A percentile compares a stretch with the other conserved stretches of the same genome.
These are phyloP conservation scores for Triops longicaudatus DNA, from an alignment of 1,140 invertebrate species.

Conservation along the genomic window DNA sequence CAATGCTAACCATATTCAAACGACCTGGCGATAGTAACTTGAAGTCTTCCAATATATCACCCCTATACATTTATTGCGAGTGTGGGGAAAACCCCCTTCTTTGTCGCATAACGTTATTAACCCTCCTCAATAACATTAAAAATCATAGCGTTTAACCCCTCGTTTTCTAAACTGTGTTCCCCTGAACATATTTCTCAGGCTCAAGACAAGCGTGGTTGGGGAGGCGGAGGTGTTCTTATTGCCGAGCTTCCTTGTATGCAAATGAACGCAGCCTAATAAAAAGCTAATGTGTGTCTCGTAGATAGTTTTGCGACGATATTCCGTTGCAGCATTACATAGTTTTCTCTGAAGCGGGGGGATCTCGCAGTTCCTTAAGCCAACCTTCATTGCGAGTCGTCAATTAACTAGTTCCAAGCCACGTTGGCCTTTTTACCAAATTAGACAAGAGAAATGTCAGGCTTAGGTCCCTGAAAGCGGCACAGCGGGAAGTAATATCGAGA, in stretches of 20 bases:
- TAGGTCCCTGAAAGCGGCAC: background rate
- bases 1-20: constrained; percentile 1
- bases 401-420: background rate
- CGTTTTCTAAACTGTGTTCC: too few species aligned
- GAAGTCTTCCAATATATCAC: background rate
- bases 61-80: too few species aligned
- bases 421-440: constrained; percentile 8
- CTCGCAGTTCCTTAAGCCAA: background rate
- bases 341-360: background rate
- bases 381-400: background rate
- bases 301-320: background rate
- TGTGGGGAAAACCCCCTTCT: background rate
- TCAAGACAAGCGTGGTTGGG: background rate
- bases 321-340: background rate
- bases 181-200: too few species aligned
- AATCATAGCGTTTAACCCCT: constrained; percentile 7
- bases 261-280: background rate
- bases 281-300: background rate
- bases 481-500: background rate
- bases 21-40: background rate
- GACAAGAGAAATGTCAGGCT: background rate
- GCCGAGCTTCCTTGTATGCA: background rate
- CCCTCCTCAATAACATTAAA: background rate
- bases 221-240: background rate
- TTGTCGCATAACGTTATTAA: background rate